These are phyloP conservation scores for Panagrolaimus sp. DNA, from an alignment of 1,140 invertebrate genomes.

Conservation along the genomic window DNA sequence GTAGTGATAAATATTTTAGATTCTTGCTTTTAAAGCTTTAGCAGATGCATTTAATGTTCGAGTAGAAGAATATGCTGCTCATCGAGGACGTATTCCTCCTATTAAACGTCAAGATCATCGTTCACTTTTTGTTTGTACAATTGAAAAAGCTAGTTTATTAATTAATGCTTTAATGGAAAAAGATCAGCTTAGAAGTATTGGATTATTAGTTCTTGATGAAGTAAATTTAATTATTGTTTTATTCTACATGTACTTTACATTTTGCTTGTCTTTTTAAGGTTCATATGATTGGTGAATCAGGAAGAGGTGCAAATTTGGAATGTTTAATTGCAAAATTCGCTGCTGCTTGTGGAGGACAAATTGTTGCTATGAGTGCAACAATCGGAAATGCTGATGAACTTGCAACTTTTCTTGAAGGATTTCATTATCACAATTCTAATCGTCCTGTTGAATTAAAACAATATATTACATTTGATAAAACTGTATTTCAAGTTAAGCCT, in stretches of 20 bases:
- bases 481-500: neutral
- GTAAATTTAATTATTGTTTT: constrained; percentile 60
- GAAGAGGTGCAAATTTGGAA: constrained; percentile 77
- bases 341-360: constrained; percentile 64
- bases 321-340: constrained; percentile 73
- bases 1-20: neutral
- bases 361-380: constrained; percentile 93
- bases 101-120: constrained; percentile 69
- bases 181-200: constrained; percentile 69
- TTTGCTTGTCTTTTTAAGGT: constrained; percentile 54
- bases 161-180: constrained; percentile 79
- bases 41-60: constrained; percentile 16
- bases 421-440: constrained; percentile 77
- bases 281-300: constrained; percentile 83
- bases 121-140: constrained; percentile 79
- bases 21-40: constrained; percentile 7
- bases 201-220: constrained; percentile 84
- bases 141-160: constrained; percentile 82
- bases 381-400: constrained; percentile 79
- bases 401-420: constrained; percentile 66
- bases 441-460: constrained; percentile 67
- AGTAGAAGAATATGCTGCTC: constrained; percentile 88
- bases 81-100: constrained; percentile 79
- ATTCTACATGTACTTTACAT: too few relatives aligned
- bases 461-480: constrained; percentile 16